Evolutionary conservation across 2,888 invertebrate genomes (phyloP).

Genomic region (Conchocele bisecta): DNA sequence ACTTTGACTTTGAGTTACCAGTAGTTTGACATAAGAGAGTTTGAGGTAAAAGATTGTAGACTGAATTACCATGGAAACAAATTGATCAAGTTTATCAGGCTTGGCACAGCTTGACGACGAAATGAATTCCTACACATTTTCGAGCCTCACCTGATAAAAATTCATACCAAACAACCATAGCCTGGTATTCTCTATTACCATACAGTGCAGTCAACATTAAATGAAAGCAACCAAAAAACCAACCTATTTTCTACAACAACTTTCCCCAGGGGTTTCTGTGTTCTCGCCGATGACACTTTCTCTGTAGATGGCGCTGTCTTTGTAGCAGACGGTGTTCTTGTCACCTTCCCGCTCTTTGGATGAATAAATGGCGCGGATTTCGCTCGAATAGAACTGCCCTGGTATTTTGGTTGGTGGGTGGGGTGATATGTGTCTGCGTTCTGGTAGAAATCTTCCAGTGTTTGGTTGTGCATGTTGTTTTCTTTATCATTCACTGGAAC

Average conservation of each 20-base stretch:
- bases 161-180: not conserved
- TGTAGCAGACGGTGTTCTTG: not conserved
- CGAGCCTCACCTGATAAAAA: too few species aligned
- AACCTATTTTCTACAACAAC: slow-evolving; percentile 48
- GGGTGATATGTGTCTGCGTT: slow-evolving; percentile 71
- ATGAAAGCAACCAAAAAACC: slow-evolving; percentile 6
- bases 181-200: not conserved
- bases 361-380: slow-evolving; percentile 56
- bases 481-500: slow-evolving; percentile 39
- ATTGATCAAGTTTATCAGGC: too few species aligned
- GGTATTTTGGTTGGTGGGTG: slow-evolving; percentile 60
- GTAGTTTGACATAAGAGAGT: too few species aligned
- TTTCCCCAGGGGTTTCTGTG: slow-evolving; percentile 45
- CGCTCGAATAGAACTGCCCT: slow-evolving; percentile 36
- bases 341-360: slow-evolving; percentile 35
- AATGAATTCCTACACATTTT: too few species aligned
- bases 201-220: not conserved
- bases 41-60: too few species aligned
- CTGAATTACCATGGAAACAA: too few species aligned
- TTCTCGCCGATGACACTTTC: slow-evolving; percentile 15
- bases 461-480: slow-evolving; percentile 57
- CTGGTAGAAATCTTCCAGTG: slow-evolving; percentile 77
- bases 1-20: too few species aligned
- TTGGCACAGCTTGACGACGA: too few species aligned
- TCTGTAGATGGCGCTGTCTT: slow-evolving; percentile 27